Base-by-base conservation (phyloP, 2,797 vertebrate genomes). In the Lithobates sylvaticus region DNA sequence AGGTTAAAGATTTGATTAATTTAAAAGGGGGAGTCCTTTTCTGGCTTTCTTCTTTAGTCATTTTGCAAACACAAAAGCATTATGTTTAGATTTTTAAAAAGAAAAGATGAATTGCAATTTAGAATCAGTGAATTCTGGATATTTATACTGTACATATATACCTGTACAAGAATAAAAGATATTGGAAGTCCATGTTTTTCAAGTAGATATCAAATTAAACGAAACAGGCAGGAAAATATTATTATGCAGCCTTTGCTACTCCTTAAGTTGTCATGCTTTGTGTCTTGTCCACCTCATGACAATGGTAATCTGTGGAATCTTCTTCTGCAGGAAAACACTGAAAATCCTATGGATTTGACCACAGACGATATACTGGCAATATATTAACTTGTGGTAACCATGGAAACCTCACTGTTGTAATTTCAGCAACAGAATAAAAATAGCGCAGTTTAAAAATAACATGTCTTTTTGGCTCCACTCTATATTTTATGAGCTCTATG, bases 391-490 rank as follows among this genome's bases (percentile, higher is more conserved):
- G 26, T 42, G 36, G 86, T 83, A 78, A 84, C 81, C 81, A 84
- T 87, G 58, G 86, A 65, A 87, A 83, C 86, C 29, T 21, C 74
- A 13, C 39, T 73, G 68, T 47, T 83, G 69, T 79, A 68, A 68
- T 68, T 84, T 71, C 76, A 79, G 69, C 64, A 54, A 78, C 4
- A 10, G 81, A 79, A 32, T 79, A 78, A 87, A 79, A 87, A 78
- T 83, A 83, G 81, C 69, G n/a, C 54, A 18, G 58, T 75, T 87
- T 83, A 78, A 87, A 83, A 83, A 83, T 87, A 87, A 72, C 68
- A 8, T 16, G 9, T 23, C 58, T 83, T 78, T 76, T 81, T 70
- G 67, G 74, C 69, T 78, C 54, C 36, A 47, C 26, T 74, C 10
- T 39, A 74, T 80, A 79, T 50, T 85, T 80, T n/a, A 76, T 70